Evolutionary conservation across 2,113 vertebrate genomes (phyloP), one percentile per base, ranked within the genome.

Genomic region (Toxotes chatareus): DNA sequence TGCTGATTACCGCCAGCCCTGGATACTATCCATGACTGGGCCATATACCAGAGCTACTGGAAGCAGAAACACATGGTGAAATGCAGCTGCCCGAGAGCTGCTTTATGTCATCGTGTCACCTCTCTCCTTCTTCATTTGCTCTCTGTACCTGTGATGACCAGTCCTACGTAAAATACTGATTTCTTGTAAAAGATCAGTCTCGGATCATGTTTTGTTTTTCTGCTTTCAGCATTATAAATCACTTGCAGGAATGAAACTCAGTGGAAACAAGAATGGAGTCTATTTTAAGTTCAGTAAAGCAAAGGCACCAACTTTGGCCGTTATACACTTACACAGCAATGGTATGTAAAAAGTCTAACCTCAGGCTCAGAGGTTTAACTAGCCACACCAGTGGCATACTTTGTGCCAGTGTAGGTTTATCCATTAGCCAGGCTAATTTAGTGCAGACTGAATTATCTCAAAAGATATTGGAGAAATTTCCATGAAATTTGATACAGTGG

Each of bases 11-110:
- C 56, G 73, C 34, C 49, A 66, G 68, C 3, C 42, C 75, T 76
- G 68, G 51, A 44, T 44, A 62, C 49, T 63, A 61, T 77, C 62
- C 68, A 73, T 9, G 51, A 64, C 55, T 76, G 71, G 66, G 23
- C 38, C 62, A 46, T 76, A 53, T 40, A 78, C 31, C 76, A 76
- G 73, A 74, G 73, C 81, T 69, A 65, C 77, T 81, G 81, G 59
- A 81, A 60, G 63, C 76, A 87, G 76, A 62, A 87, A 72, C 85
- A 73, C 62, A 72, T 80, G 69, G 40, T 67, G 61, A 72, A 65
- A 66, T 46, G 60, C 76, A 64, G 59, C 71, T 77, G 53, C 46
- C 36, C 23, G 3, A 17, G 49, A 83, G 46, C 83, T 83, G 80
- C 70, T 86, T 83, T 16, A 74, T 74, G 74, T 82, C 79, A 74